Evolutionary conservation across 1,140 invertebrate genomes (phyloP).

Genomic region (Anthonomus grandis): DNA sequence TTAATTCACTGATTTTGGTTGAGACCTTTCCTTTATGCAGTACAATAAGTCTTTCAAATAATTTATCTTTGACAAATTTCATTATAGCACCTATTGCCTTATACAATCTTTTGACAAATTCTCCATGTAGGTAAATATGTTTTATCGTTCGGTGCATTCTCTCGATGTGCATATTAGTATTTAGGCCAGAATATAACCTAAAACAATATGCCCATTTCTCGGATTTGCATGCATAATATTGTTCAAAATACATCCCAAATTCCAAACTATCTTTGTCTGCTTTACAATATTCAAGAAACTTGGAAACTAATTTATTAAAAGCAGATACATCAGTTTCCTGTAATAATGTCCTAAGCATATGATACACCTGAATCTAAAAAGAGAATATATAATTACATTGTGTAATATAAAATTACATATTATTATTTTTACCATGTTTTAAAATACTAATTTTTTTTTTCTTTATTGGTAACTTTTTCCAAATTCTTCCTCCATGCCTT

Average conservation of each 20-base stretch:
- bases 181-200: slow-evolving; percentile 7
- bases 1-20: slow-evolving; percentile 5
- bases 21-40: slow-evolving; percentile 16
- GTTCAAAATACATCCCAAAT: slow-evolving; percentile 14
- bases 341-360: slow-evolving; percentile 8
- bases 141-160: slow-evolving; percentile 17
- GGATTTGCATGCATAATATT: slow-evolving; percentile 7
- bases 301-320: slow-evolving; percentile 10
- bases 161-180: slow-evolving; percentile 24
- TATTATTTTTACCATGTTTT: too few species aligned
- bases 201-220: slow-evolving; percentile 20
- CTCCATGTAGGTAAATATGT: slow-evolving; percentile 17
- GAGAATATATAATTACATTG: background rate
- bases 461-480: slow-evolving; percentile 1
- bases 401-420: too few species aligned
- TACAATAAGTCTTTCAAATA: slow-evolving; percentile 10
- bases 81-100: slow-evolving; percentile 5
- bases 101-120: slow-evolving; percentile 14
- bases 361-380: slow-evolving; percentile 13
- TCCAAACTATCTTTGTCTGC: slow-evolving; percentile 1
- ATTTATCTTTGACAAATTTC: slow-evolving; percentile 21
- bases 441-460: slow-evolving; percentile 9
- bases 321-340: slow-evolving; percentile 15
- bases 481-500: slow-evolving; percentile 11
- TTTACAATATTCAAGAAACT: slow-evolving; percentile 7